A percentile compares a stretch with the other conserved stretches of the same genome.
Conservation (phyloP, 2,797 vertebrate species). For the Fundulus diaphanus region DNA sequence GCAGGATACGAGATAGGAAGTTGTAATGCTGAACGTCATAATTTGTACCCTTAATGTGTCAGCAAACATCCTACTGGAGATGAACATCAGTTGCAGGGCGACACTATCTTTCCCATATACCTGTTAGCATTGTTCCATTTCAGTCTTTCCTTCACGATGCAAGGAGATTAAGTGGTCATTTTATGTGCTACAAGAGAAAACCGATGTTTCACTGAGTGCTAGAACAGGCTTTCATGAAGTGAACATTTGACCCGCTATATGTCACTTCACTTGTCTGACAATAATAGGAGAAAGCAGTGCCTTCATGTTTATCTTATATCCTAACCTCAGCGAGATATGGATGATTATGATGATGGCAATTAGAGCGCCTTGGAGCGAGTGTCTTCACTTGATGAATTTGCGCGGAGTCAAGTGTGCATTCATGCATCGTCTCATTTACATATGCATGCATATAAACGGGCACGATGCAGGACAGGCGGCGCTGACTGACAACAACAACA, state of each 20-base stretch:
- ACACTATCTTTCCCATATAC: conserved; percentile 13
- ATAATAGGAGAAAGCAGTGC: conserved; percentile 28
- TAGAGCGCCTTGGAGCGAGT: conserved; percentile 49
- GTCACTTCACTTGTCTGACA: conserved; percentile 25
- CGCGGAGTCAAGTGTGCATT: conserved; percentile 55
- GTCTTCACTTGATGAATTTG: conserved; percentile 66
- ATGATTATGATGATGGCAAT: conserved; percentile 65
- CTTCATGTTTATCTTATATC: conserved; percentile 35
- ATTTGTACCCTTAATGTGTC: conserved; percentile 46
- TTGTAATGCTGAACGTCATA: conserved; percentile 43
- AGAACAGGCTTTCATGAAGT: conserved; percentile 1
- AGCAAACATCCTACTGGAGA: conserved; percentile 31
- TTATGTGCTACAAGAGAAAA: neutral
- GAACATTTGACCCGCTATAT: conserved; percentile 14
- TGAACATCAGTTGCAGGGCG: conserved; percentile 18
- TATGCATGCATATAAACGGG: conserved; percentile 59
- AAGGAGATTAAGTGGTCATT: neutral
- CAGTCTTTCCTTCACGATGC: conserved; percentile 1
- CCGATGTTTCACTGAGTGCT: neutral
- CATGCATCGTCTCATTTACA: conserved; percentile 65
- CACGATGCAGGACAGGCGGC: conserved; percentile 24
- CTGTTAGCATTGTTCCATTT: conserved; percentile 14
- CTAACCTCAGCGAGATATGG: conserved; percentile 31
- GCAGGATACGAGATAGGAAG: conserved; percentile 63
- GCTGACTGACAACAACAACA: conserved; percentile 26